Evolutionary conservation across 2,113 vertebrate species (phyloP).

Genomic region (Leucoraja erinaceus): DNA sequence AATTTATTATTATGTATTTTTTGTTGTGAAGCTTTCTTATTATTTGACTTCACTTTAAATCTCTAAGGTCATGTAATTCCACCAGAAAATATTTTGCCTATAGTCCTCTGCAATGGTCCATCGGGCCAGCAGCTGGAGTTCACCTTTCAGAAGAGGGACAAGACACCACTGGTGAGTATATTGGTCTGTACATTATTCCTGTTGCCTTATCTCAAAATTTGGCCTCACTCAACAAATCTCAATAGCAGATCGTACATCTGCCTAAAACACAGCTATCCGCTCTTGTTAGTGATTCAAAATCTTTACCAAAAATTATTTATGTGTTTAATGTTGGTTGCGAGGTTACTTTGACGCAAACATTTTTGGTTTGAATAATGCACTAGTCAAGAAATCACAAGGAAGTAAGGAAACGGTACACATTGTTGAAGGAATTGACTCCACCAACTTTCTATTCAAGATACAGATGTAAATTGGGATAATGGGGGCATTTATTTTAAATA

Average conservation of each 20-base stretch:
- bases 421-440: neutral
- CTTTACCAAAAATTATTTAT: neutral
- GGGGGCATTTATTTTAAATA: neutral
- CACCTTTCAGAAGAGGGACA: constrained; percentile 79
- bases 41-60: neutral
- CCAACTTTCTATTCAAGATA: neutral
- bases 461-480: neutral
- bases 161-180: constrained; percentile 67
- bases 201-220: neutral
- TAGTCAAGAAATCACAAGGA: neutral
- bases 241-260: neutral
- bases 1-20: neutral
- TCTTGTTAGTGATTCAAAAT: neutral
- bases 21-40: neutral
- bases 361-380: neutral
- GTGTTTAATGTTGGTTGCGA: neutral
- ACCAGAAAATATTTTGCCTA: constrained; percentile 80
- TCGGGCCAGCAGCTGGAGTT: constrained; percentile 87
- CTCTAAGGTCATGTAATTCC: constrained; percentile 85
- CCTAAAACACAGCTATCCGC: neutral
- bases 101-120: constrained; percentile 77
- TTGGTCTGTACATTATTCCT: neutral
- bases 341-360: neutral
- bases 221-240: neutral
- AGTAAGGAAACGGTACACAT: neutral